phyloP scores from a whole-genome alignment of 2,888 invertebrate species.

The Nomada hirtipes region DNA sequence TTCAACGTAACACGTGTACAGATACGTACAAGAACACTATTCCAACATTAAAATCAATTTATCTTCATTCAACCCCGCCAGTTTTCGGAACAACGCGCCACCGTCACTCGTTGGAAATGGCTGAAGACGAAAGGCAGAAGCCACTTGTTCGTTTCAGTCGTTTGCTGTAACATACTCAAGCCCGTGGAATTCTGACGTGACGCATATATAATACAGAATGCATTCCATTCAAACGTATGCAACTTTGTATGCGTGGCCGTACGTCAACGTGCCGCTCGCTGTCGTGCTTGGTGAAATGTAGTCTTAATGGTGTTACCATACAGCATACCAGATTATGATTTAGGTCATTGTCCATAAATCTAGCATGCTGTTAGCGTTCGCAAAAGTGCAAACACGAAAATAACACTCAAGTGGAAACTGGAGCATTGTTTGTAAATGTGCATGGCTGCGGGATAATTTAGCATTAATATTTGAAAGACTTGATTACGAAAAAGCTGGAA shows the following conservation, averaged over 20 bases:
- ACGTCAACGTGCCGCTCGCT: constrained; percentile 50
- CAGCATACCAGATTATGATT: constrained; percentile 59
- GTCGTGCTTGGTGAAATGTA: constrained; percentile 57
- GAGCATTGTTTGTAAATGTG: neutral
- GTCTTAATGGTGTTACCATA: constrained; percentile 60
- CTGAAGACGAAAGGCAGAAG: constrained; percentile 17
- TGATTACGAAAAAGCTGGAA: neutral
- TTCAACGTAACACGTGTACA: neutral
- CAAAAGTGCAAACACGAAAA: no score
- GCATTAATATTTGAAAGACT: constrained; percentile 4
- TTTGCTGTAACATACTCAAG: constrained; percentile 32
- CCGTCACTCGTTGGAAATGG: constrained; percentile 19
- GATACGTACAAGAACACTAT: neutral
- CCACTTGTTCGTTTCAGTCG: constrained; percentile 24
- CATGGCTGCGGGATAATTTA: constrained; percentile 3
- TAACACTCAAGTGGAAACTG: neutral
- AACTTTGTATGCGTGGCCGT: constrained; percentile 52
- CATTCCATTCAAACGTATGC: constrained; percentile 52
- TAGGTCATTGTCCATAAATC: constrained; percentile 51
- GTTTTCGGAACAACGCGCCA: constrained; percentile 14
- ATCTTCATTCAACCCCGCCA: neutral
- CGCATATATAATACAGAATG: constrained; percentile 50
- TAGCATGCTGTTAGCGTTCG: constrained; percentile 11
- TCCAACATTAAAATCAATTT: constrained; percentile 12
- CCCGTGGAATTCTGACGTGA: constrained; percentile 51